These are phyloP conservation scores for Habroteleia sp. DNA, from an alignment of 2,888 invertebrate genomes.

Conservation along the genomic window DNA sequence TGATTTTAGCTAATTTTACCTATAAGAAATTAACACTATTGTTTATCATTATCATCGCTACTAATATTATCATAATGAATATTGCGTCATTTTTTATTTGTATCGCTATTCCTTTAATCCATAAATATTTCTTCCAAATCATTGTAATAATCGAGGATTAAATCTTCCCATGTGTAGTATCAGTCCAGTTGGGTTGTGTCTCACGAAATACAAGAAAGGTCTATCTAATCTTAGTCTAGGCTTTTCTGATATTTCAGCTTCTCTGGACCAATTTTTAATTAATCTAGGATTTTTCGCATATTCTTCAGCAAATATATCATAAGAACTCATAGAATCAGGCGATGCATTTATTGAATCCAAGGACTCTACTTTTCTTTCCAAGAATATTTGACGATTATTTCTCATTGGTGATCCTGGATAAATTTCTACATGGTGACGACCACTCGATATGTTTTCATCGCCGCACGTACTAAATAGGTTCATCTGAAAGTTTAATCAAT, in stretches of 20 bases:
- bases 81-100: conserved; percentile 52
- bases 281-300: conserved; percentile 30
- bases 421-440: conserved; percentile 90
- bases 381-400: conserved; percentile 72
- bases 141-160: conserved; percentile 84
- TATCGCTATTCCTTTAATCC: conserved; percentile 54
- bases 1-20: conserved; percentile 57
- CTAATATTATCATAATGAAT: conserved; percentile 55
- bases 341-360: no score
- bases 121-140: conserved; percentile 36
- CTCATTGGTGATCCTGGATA: conserved; percentile 87
- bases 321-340: conserved; percentile 67
- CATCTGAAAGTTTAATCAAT: conserved; percentile 79
- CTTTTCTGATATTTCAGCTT: conserved; percentile 80
- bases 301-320: conserved; percentile 72
- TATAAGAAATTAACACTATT: conserved; percentile 66
- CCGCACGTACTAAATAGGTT: conserved; percentile 93
- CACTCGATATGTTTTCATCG: conserved; percentile 86
- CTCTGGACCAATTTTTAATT: conserved; percentile 64
- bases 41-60: conserved; percentile 56
- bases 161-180: conserved; percentile 94
- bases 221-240: conserved; percentile 91
- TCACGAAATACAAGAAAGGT: conserved; percentile 93
- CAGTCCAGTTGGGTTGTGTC: conserved; percentile 95
- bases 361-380: not conserved